Evolutionary conservation across 1,140 invertebrate species (phyloP).

Genomic region (Drosophila mojavensis): DNA sequence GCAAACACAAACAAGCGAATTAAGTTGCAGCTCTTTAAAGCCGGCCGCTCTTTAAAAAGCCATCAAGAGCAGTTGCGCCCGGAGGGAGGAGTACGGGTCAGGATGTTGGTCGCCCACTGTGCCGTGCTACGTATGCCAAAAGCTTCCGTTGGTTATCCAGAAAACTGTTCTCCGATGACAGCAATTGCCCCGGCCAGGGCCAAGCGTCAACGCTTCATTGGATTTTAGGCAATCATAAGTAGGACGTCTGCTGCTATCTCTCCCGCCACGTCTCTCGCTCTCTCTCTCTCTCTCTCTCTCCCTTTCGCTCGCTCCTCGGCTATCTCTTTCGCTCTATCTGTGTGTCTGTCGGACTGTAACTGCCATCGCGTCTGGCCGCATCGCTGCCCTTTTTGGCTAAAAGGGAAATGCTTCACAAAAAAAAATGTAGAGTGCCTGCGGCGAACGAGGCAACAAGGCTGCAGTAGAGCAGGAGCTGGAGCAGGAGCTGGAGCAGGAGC

Average conservation of each 20-base stretch:
- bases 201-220: constrained; percentile 48
- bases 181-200: constrained; percentile 39
- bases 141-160: constrained; percentile 39
- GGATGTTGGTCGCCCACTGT: constrained; percentile 18
- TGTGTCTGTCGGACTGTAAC: constrained; percentile 2
- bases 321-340: constrained; percentile 1
- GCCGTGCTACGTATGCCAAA: constrained; percentile 18
- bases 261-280: not conserved
- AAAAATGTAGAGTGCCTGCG: constrained; percentile 33
- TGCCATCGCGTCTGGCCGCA: constrained; percentile 2
- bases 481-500: no score
- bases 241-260: constrained; percentile 16
- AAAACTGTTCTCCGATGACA: constrained; percentile 42
- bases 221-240: constrained; percentile 55
- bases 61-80: constrained; percentile 4
- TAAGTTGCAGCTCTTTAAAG: constrained; percentile 17
- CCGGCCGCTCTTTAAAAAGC: constrained; percentile 10
- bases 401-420: constrained; percentile 46
- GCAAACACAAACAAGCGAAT: constrained; percentile 3
- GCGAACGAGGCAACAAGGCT: constrained; percentile 16
- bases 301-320: not conserved
- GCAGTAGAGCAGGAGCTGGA: no score
- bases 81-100: not conserved
- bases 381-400: constrained; percentile 40
- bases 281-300: not conserved